Percentiles rank a stretch among this genome's conserved stretches.
Evolutionary conservation across 1,140 invertebrate genomes (phyloP).

Genomic region (Drosophila lacteicornis): DNA sequence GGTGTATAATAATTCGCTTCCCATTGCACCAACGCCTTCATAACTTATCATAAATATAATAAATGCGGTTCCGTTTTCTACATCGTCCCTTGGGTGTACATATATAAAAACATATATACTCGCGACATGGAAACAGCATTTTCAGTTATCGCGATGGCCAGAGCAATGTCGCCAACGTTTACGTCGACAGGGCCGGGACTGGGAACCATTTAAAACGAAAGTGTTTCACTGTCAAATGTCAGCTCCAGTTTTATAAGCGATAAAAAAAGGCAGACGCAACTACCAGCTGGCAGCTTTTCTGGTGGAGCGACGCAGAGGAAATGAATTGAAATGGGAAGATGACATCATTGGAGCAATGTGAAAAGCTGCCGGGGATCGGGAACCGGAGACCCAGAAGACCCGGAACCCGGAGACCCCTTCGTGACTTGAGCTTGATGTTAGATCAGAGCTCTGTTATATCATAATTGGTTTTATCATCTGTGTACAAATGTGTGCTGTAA

Average conservation of each 20-base stretch:
- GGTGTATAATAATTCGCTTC: constrained; percentile 1
- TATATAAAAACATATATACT: constrained; percentile 8
- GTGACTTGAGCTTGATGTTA: constrained; percentile 29
- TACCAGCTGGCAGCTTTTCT: constrained; percentile 15
- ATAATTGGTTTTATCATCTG: constrained; percentile 7
- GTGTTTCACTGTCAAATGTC: constrained; percentile 73
- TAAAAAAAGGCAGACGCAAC: constrained; percentile 26
- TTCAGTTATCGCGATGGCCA: constrained; percentile 51
- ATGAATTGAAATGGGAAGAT: constrained; percentile 49
- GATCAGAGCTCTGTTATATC: constrained; percentile 24
- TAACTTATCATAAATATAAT: constrained; percentile 52
- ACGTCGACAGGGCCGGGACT: constrained; percentile 9
- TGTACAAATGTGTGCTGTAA: constrained; percentile 4
- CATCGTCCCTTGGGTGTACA: background rate
- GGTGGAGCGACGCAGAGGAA: constrained; percentile 10
- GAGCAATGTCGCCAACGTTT: constrained; percentile 10
- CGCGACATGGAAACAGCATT: constrained; percentile 37
- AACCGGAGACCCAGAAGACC: background rate
- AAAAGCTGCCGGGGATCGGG: constrained; percentile 11
- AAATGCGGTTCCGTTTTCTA: constrained; percentile 36
- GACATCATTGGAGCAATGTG: constrained; percentile 46
- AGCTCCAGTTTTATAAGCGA: constrained; percentile 38
- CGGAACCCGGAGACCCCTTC: constrained; percentile 8
- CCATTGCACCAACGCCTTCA: background rate
- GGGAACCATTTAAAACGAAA: constrained; percentile 55